phyloP scores from a whole-genome alignment of 1,140 invertebrate species.

The Colletes latitarsis region DNA sequence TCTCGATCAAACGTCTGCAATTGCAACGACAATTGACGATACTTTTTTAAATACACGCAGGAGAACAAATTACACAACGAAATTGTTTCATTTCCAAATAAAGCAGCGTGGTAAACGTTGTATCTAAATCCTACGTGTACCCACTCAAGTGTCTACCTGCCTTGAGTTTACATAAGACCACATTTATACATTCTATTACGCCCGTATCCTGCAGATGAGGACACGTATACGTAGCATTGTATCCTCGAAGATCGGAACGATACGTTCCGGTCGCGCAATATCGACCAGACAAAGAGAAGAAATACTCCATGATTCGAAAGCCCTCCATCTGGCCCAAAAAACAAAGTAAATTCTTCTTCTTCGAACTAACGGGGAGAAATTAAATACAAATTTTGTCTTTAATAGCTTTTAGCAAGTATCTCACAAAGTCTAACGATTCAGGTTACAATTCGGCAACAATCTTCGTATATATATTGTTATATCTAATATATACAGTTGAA shows the following conservation, averaged over 20 bases:
- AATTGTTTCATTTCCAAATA: constrained; percentile 9
- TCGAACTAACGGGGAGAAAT: no score
- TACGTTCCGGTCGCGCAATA: no score
- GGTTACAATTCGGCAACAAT: no score
- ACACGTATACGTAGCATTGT: not conserved
- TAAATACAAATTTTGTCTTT: no score
- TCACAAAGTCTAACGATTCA: no score
- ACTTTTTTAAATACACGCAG: not conserved
- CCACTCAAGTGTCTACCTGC: not conserved
- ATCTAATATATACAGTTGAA: no score
- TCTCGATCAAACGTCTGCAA: not conserved
- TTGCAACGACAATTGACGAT: not conserved
- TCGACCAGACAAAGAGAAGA: no score
- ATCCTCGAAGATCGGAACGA: not conserved
- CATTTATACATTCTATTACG: not conserved
- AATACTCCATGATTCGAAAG: no score
- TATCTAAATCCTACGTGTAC: not conserved
- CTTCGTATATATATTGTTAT: no score
- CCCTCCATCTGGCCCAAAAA: no score
- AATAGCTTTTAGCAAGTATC: no score
- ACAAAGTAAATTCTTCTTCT: no score
- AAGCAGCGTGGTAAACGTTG: not conserved
- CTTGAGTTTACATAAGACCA: not conserved
- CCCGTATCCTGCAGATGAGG: not conserved
- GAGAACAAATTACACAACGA: not conserved